Conservation (phyloP, 2,797 vertebrate species). For the Characodon lateralis region DNA sequence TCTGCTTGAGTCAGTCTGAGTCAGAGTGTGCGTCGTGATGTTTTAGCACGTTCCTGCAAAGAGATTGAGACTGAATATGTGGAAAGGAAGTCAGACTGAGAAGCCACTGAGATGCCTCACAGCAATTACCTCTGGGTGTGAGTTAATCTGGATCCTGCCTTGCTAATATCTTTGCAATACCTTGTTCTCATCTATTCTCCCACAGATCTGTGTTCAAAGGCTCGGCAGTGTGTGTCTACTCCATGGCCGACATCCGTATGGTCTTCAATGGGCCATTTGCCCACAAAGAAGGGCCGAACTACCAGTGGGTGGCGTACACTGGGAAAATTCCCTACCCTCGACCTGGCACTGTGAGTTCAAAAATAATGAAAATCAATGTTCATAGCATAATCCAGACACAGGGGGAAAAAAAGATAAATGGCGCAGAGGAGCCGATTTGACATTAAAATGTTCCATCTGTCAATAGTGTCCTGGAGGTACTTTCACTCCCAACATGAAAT, state of each 20-base stretch:
- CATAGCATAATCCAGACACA: background rate
- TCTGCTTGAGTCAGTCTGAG: slow-evolving; percentile 50
- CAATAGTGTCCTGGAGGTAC: slow-evolving; percentile 95
- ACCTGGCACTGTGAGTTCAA: slow-evolving; percentile 91
- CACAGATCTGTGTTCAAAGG: slow-evolving; percentile 95
- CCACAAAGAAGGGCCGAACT: slow-evolving; percentile 98
- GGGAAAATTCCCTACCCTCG: slow-evolving; percentile 98
- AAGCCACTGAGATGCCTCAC: slow-evolving; percentile 34
- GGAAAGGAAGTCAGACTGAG: slow-evolving; percentile 58
- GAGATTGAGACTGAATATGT: slow-evolving; percentile 47
- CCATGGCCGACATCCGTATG: slow-evolving; percentile 98
- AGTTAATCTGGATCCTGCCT: slow-evolving; percentile 36
- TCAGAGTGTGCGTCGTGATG: slow-evolving; percentile 54
- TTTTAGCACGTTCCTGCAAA: slow-evolving; percentile 45
- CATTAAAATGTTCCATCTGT: slow-evolving; percentile 8
- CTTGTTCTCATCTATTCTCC: slow-evolving; percentile 16
- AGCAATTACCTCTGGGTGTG: slow-evolving; percentile 55
- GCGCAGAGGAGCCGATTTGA: slow-evolving; percentile 23
- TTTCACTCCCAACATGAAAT: slow-evolving; percentile 98
- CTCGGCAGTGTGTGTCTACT: slow-evolving; percentile 97
- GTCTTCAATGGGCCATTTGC: slow-evolving; percentile 98
- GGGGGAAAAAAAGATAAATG: slow-evolving; percentile 17
- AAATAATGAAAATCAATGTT: slow-evolving; percentile 11
- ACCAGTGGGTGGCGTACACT: slow-evolving; percentile 98
- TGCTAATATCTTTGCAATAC: slow-evolving; percentile 24